Conservation (phyloP, 2,888 invertebrate genomes). For the Hyposoter dolosus region DNA sequence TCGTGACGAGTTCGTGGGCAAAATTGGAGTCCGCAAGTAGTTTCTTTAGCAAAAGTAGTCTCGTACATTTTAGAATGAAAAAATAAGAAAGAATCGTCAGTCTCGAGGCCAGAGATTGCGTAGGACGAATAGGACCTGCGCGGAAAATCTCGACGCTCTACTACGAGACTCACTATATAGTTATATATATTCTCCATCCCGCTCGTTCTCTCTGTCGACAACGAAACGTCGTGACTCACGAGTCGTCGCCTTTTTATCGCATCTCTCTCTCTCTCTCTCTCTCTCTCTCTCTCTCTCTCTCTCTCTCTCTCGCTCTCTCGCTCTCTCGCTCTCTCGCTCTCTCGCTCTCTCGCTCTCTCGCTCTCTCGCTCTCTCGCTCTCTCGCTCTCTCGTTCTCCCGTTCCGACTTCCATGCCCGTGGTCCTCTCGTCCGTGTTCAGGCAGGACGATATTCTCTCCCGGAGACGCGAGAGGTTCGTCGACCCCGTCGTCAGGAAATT, state of each 20-base stretch:
- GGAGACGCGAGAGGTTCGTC: slow-evolving; percentile 77
- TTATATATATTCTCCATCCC: slow-evolving; percentile 52
- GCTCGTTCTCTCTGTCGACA: slow-evolving; percentile 57
- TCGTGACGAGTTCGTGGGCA: not conserved
- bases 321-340: no score
- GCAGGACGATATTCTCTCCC: slow-evolving; percentile 76
- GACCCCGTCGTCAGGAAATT: slow-evolving; percentile 80
- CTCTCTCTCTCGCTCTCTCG: slow-evolving; percentile 58
- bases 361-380: slow-evolving; percentile 61
- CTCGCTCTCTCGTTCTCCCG: slow-evolving; percentile 61
- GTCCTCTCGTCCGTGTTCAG: slow-evolving; percentile 52
- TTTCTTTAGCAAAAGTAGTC: not conserved
- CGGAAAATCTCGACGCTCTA: slow-evolving; percentile 50
- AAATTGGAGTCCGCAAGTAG: slow-evolving; percentile 23
- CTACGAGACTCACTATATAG: slow-evolving; percentile 60
- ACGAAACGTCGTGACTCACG: slow-evolving; percentile 79
- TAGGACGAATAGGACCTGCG: slow-evolving; percentile 58
- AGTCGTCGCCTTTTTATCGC: slow-evolving; percentile 63
- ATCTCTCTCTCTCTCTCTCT: slow-evolving; percentile 63
- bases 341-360: slow-evolving; percentile 61
- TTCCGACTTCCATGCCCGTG: slow-evolving; percentile 32
- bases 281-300: slow-evolving; percentile 62
- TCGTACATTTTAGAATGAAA: slow-evolving; percentile 28
- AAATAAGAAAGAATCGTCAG: not conserved
- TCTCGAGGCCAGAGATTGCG: slow-evolving; percentile 45